Percentiles rank a stretch among this genome's conserved stretches.
Evolutionary conservation across 2,888 invertebrate genomes (phyloP).

Genomic region (Hofmannophila pseudospretella): DNA sequence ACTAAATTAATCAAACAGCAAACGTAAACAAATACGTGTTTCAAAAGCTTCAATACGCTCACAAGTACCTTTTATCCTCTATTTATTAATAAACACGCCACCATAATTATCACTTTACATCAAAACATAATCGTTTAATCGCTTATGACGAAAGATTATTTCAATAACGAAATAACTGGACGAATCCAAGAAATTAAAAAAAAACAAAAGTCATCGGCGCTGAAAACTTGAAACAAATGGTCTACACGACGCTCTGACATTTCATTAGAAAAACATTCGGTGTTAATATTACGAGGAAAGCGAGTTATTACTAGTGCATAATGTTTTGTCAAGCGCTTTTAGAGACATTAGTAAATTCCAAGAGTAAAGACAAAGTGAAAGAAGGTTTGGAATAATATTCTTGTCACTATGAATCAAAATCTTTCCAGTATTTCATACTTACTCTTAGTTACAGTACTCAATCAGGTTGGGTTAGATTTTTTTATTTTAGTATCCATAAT

Average conservation of each 20-base stretch:
- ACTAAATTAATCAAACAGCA: neutral
- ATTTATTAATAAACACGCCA: too few species aligned
- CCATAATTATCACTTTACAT: too few species aligned
- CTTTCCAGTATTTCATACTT: too few species aligned
- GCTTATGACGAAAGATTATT: slow-evolving; percentile 14
- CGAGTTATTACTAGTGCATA: slow-evolving; percentile 15
- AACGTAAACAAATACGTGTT: neutral
- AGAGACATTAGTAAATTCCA: neutral
- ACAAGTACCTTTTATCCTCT: too few species aligned
- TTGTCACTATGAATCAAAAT: too few species aligned
- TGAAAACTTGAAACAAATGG: slow-evolving; percentile 19
- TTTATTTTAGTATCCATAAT: too few species aligned
- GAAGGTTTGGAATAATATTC: too few species aligned
- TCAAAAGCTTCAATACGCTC: neutral
- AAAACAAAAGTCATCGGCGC: slow-evolving; percentile 14
- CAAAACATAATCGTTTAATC: slow-evolving; percentile 14
- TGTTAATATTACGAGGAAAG: slow-evolving; percentile 20
- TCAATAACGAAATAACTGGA: slow-evolving; percentile 12
- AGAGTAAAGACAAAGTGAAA: too few species aligned
- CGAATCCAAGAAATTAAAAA: neutral
- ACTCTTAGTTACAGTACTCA: too few species aligned
- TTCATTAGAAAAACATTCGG: slow-evolving; percentile 23
- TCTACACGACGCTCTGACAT: slow-evolving; percentile 19
- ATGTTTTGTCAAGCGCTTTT: slow-evolving; percentile 10
- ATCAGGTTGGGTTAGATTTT: too few species aligned